Evolutionary conservation across 2,888 invertebrate genomes (phyloP), one percentile per base, ranked within the genome.

Genomic region (Mimas tiliae): DNA sequence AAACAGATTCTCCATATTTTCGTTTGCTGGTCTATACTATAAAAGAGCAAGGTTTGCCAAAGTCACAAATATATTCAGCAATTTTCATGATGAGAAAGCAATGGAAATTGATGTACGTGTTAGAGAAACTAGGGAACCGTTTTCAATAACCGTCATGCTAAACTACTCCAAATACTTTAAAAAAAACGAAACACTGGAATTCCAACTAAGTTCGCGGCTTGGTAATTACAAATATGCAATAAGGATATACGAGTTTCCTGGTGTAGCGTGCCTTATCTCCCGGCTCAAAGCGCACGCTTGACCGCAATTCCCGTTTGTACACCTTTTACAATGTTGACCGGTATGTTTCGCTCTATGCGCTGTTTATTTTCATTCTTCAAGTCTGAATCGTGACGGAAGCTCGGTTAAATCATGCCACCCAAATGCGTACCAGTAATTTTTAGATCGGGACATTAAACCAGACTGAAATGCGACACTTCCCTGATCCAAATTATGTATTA

Each of bases 261-360:
- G 50, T 50, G 9, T 11, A 19, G 16, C 84, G 73, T 81, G 80
- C 81, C 84, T 87, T 87, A 87, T 87, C 86, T 77, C 74, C 68
- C 67, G 63, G 69, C 71, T 75, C 66, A 71, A 68, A 71, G 66
- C 48, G 58, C 65, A 62, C 68, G 66, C 70, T 65, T 75, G 79
- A 73, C 76, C 77, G 80, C 75, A 73, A 78, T 81, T 70, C 67
- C 34, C 64, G 67, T 69, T 69, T 70, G 67, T 65, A 67, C 68
- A 72, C 64, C 71, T 69, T 74, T 67, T 65, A 72, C 63, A 67
- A 47, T 71, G 55, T 65, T 33, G 38, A 67, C 33, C 51, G 52
- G 19, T 14, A 27, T 12, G 55, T 66, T 58, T 52, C 42, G 42
- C 11, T 12, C 42, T 38, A 42, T 19, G 38, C 6, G 38, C 38